Evolutionary conservation across 2,113 vertebrate genomes (phyloP).

Genomic region (Nannospalax galili): DNA sequence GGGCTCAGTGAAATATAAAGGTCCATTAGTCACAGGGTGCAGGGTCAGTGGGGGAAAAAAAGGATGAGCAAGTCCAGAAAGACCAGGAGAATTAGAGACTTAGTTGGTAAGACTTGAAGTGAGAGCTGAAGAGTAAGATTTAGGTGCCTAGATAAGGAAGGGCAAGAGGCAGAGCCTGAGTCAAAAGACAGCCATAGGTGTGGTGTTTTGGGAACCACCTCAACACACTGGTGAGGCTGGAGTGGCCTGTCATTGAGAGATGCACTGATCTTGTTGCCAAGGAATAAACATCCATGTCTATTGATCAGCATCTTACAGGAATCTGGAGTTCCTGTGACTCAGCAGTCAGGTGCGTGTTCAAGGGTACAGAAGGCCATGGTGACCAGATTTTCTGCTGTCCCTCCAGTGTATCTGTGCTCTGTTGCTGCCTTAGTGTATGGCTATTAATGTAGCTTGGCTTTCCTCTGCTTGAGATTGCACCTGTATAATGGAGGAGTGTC

Average conservation of each 20-base stretch:
- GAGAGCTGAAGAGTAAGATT: not conserved
- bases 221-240: fast-evolving
- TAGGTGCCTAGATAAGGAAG: too few relatives aligned
- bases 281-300: too few relatives aligned
- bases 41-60: not conserved
- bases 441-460: not conserved
- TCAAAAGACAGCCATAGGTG: fast-evolving
- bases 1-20: too few relatives aligned
- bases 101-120: not conserved
- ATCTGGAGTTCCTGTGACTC: not conserved
- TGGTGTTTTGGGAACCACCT: not conserved
- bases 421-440: not conserved
- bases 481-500: not conserved
- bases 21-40: not conserved
- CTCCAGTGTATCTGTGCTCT: not conserved
- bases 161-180: too few relatives aligned
- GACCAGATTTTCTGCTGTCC: not conserved
- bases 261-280: not conserved
- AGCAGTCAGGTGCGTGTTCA: not conserved
- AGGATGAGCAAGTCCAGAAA: not conserved
- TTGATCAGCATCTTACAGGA: not conserved
- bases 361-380: not conserved
- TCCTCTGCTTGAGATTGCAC: not conserved
- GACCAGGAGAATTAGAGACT: not conserved
- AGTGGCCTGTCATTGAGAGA: not conserved